phyloP scores from a whole-genome alignment of 2,888 invertebrate species.

The Agrochola lychnidis region DNA sequence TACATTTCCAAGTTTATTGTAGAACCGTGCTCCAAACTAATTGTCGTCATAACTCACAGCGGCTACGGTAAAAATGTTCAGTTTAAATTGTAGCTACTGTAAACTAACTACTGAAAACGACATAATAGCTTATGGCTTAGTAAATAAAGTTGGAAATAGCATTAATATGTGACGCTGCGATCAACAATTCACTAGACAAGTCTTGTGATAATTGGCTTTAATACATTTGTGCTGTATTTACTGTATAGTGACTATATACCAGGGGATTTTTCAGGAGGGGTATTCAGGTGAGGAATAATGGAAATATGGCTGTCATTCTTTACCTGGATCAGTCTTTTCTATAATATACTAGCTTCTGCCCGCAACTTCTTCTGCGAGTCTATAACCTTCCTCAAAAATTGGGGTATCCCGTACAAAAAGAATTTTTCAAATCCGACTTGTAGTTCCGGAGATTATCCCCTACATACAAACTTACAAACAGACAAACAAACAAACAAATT shows the following conservation, averaged over 20 bases:
- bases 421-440: no score
- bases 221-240: background rate
- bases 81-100: constrained; percentile 21
- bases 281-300: background rate
- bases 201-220: background rate
- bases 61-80: constrained; percentile 29
- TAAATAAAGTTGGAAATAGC: constrained; percentile 20
- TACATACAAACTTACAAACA: no score
- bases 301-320: background rate
- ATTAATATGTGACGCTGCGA: background rate
- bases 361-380: no score
- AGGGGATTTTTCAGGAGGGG: no score
- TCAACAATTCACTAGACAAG: background rate
- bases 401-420: no score
- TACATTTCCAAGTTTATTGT: constrained; percentile 50
- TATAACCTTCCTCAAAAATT: no score
- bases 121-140: constrained; percentile 6
- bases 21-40: constrained; percentile 35
- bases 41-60: constrained; percentile 45
- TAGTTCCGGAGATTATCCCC: no score
- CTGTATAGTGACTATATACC: no score
- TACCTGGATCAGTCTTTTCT: no score
- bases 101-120: constrained; percentile 4
- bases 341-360: no score
- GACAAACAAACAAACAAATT: no score